Evolutionary conservation across 2,113 vertebrate genomes (phyloP).

Genomic region (Anarhynchus alexandrinus): DNA sequence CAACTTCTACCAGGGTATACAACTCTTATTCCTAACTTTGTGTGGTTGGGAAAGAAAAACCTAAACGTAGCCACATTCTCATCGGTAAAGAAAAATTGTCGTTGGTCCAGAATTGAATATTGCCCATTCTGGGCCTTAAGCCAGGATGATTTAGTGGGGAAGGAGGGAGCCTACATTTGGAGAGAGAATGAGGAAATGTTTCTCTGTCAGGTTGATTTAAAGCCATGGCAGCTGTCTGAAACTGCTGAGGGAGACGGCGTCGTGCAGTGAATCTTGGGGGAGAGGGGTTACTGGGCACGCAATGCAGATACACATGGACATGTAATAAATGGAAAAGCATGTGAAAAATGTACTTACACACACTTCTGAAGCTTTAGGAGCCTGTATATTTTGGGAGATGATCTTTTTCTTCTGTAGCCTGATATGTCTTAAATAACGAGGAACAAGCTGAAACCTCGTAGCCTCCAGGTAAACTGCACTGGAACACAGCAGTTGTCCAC

Average conservation of each 20-base stretch:
- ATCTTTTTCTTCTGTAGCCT: background rate
- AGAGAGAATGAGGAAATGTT: background rate
- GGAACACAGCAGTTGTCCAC: background rate
- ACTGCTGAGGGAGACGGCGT: background rate
- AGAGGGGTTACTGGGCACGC: background rate
- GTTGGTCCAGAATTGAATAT: background rate
- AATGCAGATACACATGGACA: background rate
- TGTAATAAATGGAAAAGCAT: background rate
- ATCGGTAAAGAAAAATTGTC: background rate
- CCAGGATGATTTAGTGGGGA: background rate
- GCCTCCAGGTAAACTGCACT: background rate
- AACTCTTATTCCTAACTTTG: background rate
- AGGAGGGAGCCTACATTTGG: background rate
- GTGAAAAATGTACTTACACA: background rate
- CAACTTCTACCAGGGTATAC: background rate
- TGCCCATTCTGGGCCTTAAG: background rate
- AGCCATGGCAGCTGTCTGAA: background rate
- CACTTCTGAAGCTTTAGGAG: background rate
- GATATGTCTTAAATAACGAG: background rate
- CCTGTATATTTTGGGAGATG: background rate
- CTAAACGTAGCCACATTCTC: background rate
- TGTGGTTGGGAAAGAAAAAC: background rate
- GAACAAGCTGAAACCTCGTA: background rate
- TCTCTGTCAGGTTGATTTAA: conserved; percentile 39
- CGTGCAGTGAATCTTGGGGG: background rate